phyloP scores from a whole-genome alignment of 2,888 invertebrate genomes.

The Cephus spinipes region DNA sequence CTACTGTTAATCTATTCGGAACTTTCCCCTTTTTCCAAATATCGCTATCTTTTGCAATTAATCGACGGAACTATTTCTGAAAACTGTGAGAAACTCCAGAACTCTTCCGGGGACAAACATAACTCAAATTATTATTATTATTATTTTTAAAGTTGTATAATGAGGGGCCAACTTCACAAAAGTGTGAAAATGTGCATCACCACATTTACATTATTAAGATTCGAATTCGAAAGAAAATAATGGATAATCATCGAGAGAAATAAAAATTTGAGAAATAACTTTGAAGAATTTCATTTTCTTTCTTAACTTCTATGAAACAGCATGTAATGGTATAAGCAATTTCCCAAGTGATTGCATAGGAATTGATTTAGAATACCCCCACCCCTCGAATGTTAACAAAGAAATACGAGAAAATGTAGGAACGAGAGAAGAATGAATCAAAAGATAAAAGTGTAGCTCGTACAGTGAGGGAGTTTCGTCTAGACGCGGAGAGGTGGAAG shows the following conservation, averaged over 20 bases:
- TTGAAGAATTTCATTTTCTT: background rate
- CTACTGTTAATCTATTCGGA: no score
- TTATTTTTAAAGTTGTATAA: no score
- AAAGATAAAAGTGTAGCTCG: slow-evolving; percentile 3
- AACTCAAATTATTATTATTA: no score
- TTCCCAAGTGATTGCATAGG: background rate
- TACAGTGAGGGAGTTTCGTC: slow-evolving; percentile 11
- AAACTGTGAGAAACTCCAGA: no score
- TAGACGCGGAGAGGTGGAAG: slow-evolving; percentile 3
- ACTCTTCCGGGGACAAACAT: no score
- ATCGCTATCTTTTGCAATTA: no score
- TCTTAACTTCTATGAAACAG: background rate
- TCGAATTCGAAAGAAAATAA: background rate
- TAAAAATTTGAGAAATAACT: background rate
- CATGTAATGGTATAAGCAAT: background rate
- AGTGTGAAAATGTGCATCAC: no score
- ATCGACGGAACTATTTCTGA: no score
- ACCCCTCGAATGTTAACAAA: background rate
- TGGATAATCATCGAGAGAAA: background rate
- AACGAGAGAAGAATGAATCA: slow-evolving; percentile 1
- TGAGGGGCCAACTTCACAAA: no score
- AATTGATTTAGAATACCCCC: background rate
- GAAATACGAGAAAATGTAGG: slow-evolving; percentile 3
- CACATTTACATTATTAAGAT: background rate
- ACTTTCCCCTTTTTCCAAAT: no score